Base-by-base conservation (phyloP, 1,140 invertebrate genomes). In the Zaprionus africanus region DNA sequence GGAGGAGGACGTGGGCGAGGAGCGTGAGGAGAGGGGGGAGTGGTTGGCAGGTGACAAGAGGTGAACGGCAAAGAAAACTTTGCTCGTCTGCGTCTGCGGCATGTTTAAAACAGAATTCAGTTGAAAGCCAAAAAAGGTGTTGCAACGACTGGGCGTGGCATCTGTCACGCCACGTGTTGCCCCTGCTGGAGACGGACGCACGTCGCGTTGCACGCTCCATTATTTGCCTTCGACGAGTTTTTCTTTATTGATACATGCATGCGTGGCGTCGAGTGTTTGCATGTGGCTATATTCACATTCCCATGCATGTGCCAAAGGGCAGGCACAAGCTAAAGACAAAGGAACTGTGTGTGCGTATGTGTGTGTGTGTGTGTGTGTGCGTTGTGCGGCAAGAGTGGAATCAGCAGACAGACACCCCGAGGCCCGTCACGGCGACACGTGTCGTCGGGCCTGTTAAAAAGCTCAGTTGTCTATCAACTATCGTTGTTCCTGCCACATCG, bases 51-150 rank as follows among this genome's bases (percentile, higher is more conserved):
- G 31, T 66, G 62, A 73, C 56, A 53, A 60, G 66, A 65, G 54
- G 53, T n/a, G n/a, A n/a, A n/a, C n/a, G 49, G 24, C 36, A 36
- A 36, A 26, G 59, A 58, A 53, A 71, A 12, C 43, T 70, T 70
- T 28, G 46, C 28, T 19, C 49, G 26, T 22, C 59, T 61, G 56
- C 38, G 43, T 72, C 41, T 66, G 63, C 15, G 34, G 62, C 70
- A 67, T 67, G 67, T 73, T 73, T 58, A 72, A 65, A 65, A 17
- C 19, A 28, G 58, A 63, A 63, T 70, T 61, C 56, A 57, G 59
- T 70, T 63, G 65, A 71, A 64, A 51, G n/a, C n/a, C 54, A 56
- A 56, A 56, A 46, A 46, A 73, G 57, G 57, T 66, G 63, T 73
- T 73, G 63, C 70, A 57, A 43, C 51, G 24, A 19, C 28, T 24